A percentile compares a stretch with the other conserved stretches of the same genome.
These are phyloP conservation scores for Lucinisca nassula DNA, from an alignment of 2,888 invertebrate genomes.

Conservation along the genomic window DNA sequence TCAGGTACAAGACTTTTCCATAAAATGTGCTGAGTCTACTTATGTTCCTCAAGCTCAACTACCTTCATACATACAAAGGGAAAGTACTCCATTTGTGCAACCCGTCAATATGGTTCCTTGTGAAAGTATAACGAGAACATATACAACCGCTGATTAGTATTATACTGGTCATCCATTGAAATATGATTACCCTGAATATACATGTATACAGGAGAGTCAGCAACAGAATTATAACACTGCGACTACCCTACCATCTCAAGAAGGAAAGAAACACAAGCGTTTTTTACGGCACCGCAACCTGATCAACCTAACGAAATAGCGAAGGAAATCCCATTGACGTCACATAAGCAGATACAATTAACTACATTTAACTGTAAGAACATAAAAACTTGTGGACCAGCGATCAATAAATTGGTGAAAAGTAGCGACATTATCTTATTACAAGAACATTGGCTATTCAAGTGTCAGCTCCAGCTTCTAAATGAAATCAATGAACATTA, in stretches of 20 bases:
- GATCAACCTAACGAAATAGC: background rate
- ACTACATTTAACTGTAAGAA: slow-evolving; percentile 23
- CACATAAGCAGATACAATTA: background rate
- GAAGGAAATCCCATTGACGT: background rate
- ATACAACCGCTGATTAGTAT: too few relatives aligned
- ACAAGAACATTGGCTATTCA: slow-evolving; percentile 33
- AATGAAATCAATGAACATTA: background rate
- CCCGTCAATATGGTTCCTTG: too few relatives aligned
- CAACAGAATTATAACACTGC: too few relatives aligned
- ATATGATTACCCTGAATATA: too few relatives aligned
- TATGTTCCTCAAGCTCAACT: too few relatives aligned
- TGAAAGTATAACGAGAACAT: too few relatives aligned
- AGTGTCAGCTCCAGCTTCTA: slow-evolving; percentile 6
- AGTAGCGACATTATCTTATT: slow-evolving; percentile 21
- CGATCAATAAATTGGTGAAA: background rate
- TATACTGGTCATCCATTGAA: too few relatives aligned
- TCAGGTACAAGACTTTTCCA: too few relatives aligned
- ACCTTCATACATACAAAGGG: too few relatives aligned
- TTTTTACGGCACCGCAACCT: background rate
- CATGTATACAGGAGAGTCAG: too few relatives aligned
- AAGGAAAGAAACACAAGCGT: background rate
- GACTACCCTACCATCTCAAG: too few relatives aligned
- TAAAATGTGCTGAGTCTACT: too few relatives aligned
- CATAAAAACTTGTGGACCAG: slow-evolving; percentile 13
- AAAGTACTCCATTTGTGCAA: background rate